Base-by-base conservation (phyloP, 2,888 invertebrate genomes). In the Acanthosoma haemorrhoidale region DNA sequence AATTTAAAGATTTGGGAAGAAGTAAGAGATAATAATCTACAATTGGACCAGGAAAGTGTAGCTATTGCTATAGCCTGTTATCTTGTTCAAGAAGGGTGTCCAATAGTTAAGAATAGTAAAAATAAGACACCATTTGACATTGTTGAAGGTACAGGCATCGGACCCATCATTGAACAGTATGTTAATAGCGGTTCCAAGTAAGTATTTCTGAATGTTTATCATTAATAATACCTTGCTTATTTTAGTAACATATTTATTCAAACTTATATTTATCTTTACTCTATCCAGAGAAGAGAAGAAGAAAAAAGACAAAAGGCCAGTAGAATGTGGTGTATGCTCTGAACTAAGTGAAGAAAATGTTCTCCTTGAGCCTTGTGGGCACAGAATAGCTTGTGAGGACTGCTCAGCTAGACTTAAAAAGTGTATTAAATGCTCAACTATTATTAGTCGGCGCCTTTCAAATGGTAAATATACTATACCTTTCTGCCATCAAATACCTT, bases 381-480 rank as follows among this genome's bases (percentile, higher is more conserved):
- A 91, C 79, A 84, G 85, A 76, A 85, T 90, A 3, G 87, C 88
- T 0, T 91, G 91, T 77, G 86, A 86, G 75, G 89, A 90, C 73
- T 91, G 91, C 78, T 87, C 88, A 63, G 81, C 86, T 15, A 83
- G 90, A 67, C 89, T 91, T 87, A 90, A 90, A 78, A 90, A 89
- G 79, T 91, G 91, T 78, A 79, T 91, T 34, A 82, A 84, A 61
- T 91, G 91, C 77, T 86, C 87, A 41, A 80, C 81, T 36, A 77
- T 81, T 9, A 88, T 91, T 63, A 83, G 83, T 71, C 82, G 82
- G 71, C 80, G 86, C 32, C 75, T 86, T 64, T 83, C 84, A 5
- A 80, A 80, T 74, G 84, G 83, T 78, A 43, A 16, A 3, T 29
- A 25, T 18, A n/a, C n/a, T n/a, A n/a, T n/a, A n/a, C n/a, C n/a